Conservation (phyloP, 2,888 invertebrate genomes). For the Ditula angustiorana region DNA sequence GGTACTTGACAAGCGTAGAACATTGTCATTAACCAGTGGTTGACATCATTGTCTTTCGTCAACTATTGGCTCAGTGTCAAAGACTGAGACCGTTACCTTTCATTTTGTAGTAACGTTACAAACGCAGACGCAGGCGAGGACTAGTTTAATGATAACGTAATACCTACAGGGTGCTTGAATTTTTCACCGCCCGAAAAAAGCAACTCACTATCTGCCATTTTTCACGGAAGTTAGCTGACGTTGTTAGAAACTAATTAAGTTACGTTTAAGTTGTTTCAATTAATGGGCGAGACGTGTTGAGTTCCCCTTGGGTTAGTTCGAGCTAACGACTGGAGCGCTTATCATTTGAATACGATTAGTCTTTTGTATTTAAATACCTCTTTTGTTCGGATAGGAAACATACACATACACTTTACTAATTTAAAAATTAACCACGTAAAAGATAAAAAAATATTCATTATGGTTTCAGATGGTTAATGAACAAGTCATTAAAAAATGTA, state of each 20-base stretch:
- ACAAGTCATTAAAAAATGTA: no score
- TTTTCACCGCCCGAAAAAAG: not conserved
- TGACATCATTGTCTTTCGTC: no score
- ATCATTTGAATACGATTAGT: slow-evolving; percentile 28
- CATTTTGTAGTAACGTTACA: no score
- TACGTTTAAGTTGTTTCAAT: slow-evolving; percentile 55
- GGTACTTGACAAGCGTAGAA: no score
- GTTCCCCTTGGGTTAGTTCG: slow-evolving; percentile 19
- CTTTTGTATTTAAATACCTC: slow-evolving; percentile 18
- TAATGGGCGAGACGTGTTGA: slow-evolving; percentile 50
- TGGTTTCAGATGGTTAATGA: no score
- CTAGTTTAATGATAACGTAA: no score
- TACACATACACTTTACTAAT: no score
- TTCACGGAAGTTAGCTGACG: slow-evolving; percentile 27
- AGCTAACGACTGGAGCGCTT: slow-evolving; percentile 23
- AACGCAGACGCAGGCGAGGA: no score
- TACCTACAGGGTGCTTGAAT: not conserved
- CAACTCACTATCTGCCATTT: slow-evolving; percentile 12
- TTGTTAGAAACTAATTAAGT: slow-evolving; percentile 53
- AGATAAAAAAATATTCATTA: no score
- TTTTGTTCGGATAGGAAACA: not conserved
- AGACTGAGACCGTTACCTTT: no score
- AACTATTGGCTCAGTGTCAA: no score
- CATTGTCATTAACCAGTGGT: no score
- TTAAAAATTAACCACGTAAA: not conserved